Conservation (phyloP, 2,113 vertebrate species). For the Rhea pennata region DNA sequence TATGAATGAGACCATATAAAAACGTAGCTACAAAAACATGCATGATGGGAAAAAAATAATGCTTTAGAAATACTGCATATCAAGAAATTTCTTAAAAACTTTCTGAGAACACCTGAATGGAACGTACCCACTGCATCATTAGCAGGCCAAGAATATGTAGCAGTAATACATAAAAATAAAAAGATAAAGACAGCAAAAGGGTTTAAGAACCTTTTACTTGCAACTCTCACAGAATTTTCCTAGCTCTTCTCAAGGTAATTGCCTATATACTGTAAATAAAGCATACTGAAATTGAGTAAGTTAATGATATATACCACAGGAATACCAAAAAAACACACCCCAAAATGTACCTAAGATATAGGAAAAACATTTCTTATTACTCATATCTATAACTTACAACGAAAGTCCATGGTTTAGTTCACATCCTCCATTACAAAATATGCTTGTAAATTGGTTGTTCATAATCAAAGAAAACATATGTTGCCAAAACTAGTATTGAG, state of each 20-base stretch:
- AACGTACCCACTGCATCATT: background rate
- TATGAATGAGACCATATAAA: background rate
- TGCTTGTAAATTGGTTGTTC: background rate
- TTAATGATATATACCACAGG: background rate
- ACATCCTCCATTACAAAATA: background rate
- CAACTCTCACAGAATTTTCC: background rate
- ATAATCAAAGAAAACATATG: background rate
- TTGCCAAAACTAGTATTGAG: background rate
- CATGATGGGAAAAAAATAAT: background rate
- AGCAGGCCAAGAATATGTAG: background rate
- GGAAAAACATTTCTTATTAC: background rate
- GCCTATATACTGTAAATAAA: background rate
- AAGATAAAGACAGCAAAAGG: background rate
- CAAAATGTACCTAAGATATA: background rate
- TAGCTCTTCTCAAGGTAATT: background rate
- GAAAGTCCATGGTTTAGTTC: background rate
- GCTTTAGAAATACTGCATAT: background rate
- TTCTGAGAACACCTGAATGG: background rate
- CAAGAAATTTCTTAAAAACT: background rate
- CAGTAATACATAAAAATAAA: background rate
- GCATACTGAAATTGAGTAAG: background rate
- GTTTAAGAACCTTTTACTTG: background rate
- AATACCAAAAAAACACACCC: background rate
- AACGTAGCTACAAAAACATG: background rate
- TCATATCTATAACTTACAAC: background rate